These are phyloP conservation scores for Thumatha senex DNA, from an alignment of 2,888 invertebrate genomes.

Conservation along the genomic window DNA sequence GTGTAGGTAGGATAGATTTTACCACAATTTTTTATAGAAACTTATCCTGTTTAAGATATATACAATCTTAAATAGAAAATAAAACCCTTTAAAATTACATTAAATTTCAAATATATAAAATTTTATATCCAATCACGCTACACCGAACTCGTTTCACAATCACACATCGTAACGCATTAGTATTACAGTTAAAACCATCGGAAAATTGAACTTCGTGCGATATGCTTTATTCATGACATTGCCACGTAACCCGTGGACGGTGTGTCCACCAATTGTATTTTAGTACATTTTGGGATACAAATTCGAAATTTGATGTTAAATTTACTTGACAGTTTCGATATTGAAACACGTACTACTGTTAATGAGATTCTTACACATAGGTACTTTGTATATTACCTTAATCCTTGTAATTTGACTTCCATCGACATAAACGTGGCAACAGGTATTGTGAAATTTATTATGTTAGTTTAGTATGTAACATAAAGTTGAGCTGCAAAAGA, in stretches of 20 bases:
- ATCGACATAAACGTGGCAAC: too few relatives aligned
- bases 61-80: too few relatives aligned
- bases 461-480: too few relatives aligned
- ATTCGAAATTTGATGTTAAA: constrained; percentile 56
- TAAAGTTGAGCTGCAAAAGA: too few relatives aligned
- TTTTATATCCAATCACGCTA: not conserved
- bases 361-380: constrained; percentile 9
- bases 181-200: constrained; percentile 54
- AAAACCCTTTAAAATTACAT: too few relatives aligned
- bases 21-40: too few relatives aligned
- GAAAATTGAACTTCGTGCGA: constrained; percentile 66
- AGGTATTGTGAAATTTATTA: too few relatives aligned
- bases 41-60: too few relatives aligned
- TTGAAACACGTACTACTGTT: constrained; percentile 35
- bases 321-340: constrained; percentile 55
- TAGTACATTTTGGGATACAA: constrained; percentile 50
- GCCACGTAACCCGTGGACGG: constrained; percentile 46
- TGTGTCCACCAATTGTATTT: constrained; percentile 59
- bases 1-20: too few relatives aligned
- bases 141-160: not conserved
- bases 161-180: constrained; percentile 44
- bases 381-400: not conserved
- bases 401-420: too few relatives aligned
- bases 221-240: constrained; percentile 72
- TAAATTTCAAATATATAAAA: too few relatives aligned